phyloP scores from a whole-genome alignment of 2,888 invertebrate species.

The Drosophila kuntzei region DNA sequence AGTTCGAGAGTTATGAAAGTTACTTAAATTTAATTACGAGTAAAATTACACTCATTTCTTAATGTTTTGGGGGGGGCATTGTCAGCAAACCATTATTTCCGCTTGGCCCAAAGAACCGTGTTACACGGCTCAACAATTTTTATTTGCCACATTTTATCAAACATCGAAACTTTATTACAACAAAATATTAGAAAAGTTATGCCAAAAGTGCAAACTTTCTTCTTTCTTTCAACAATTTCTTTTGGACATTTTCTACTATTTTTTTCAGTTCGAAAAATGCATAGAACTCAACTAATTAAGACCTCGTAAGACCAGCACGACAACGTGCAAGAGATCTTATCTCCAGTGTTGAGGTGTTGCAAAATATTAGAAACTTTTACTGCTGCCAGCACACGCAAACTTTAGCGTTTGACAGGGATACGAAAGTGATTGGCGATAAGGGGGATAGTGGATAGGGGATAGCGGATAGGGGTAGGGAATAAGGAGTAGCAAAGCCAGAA shows the following conservation, averaged over 20 bases:
- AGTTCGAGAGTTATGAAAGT: slow-evolving; percentile 17
- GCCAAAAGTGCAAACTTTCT: slow-evolving; percentile 58
- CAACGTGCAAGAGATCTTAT: slow-evolving; percentile 71
- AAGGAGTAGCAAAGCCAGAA: slow-evolving; percentile 35
- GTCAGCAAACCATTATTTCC: slow-evolving; percentile 47
- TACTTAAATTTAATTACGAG: slow-evolving; percentile 28
- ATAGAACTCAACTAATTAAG: slow-evolving; percentile 80
- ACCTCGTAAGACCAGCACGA: slow-evolving; percentile 47
- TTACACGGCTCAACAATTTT: slow-evolving; percentile 60
- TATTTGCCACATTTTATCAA: slow-evolving; percentile 78
- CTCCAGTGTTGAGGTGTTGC: slow-evolving; percentile 76
- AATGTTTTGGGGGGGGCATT: slow-evolving; percentile 27
- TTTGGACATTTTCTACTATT: slow-evolving; percentile 9
- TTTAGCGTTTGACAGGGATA: slow-evolving; percentile 72
- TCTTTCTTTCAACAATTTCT: slow-evolving; percentile 18
- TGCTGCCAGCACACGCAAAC: slow-evolving; percentile 53
- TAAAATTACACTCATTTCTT: slow-evolving; percentile 17
- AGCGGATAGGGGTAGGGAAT: not conserved
- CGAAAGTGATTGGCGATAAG: slow-evolving; percentile 5
- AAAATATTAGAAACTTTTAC: slow-evolving; percentile 78
- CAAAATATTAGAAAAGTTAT: slow-evolving; percentile 79
- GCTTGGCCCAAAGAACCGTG: slow-evolving; percentile 30
- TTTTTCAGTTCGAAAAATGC: slow-evolving; percentile 57
- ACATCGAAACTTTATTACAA: slow-evolving; percentile 74
- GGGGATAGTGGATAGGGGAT: not conserved